Conservation (phyloP, 2,797 vertebrate genomes). For the Cetoscarus ocellatus region DNA sequence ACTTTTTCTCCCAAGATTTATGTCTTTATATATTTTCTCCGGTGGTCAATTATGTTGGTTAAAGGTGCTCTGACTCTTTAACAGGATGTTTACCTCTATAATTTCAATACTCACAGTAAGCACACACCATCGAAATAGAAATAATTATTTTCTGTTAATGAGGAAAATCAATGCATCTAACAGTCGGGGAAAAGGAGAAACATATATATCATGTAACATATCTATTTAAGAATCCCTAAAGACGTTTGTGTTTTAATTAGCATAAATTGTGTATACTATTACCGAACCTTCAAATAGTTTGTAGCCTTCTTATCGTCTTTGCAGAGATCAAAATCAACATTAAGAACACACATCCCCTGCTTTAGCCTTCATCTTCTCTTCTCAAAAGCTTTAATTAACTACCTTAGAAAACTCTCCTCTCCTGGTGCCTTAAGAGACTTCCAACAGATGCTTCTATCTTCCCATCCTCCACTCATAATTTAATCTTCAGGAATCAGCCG, state of each 20-base stretch:
- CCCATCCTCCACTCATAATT: conserved; percentile 12
- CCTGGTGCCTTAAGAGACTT: background rate
- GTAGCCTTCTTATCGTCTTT: background rate
- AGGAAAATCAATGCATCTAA: background rate
- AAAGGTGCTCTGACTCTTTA: conserved; percentile 7
- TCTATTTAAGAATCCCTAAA: background rate
- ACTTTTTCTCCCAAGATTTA: background rate
- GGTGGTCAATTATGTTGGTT: conserved; percentile 11
- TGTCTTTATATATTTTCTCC: conserved; percentile 13
- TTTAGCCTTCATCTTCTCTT: background rate
- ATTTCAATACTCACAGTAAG: background rate
- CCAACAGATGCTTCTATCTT: conserved; percentile 19
- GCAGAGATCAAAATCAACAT: background rate
- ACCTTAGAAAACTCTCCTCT: background rate
- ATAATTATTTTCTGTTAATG: background rate
- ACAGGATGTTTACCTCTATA: conserved; percentile 5
- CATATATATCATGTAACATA: background rate
- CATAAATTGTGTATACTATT: background rate
- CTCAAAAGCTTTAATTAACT: conserved; percentile 9
- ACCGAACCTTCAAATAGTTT: background rate
- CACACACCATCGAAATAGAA: background rate
- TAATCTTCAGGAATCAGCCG: background rate
- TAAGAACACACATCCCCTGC: background rate
- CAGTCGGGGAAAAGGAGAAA: background rate
- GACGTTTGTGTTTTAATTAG: background rate